Percentiles rank a stretch among this genome's conserved stretches.
phyloP scores from a whole-genome alignment of 2,113 vertebrate species.

The Chlamydotis undulata region DNA sequence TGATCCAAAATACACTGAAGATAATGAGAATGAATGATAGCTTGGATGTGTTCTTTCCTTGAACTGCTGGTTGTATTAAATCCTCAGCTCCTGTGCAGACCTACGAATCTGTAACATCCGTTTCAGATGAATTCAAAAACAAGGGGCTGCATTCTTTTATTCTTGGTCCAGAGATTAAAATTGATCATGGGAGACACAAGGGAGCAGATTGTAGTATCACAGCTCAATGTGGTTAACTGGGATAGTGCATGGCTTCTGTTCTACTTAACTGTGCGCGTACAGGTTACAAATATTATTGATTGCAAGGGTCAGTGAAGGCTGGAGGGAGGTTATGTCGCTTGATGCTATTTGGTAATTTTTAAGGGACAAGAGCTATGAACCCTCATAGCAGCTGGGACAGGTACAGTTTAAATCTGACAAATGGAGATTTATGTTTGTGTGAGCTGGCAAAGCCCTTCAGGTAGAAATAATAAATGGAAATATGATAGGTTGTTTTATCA shows the following conservation, averaged over 20 bases:
- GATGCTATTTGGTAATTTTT: conserved; percentile 68
- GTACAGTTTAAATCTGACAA: conserved; percentile 75
- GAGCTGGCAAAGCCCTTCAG: conserved; percentile 73
- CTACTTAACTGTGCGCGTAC: conserved; percentile 62
- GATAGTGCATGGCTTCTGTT: conserved; percentile 61
- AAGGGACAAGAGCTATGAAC: conserved; percentile 68
- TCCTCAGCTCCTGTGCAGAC: conserved; percentile 54
- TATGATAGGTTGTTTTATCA: conserved; percentile 74
- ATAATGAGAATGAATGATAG: conserved; percentile 58
- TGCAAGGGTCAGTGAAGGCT: conserved; percentile 60
- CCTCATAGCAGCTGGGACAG: conserved; percentile 54
- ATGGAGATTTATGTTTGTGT: conserved; percentile 76
- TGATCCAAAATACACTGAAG: neutral
- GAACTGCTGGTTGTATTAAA: conserved; percentile 67
- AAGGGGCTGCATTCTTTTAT: conserved; percentile 67
- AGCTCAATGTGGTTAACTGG: conserved; percentile 76
- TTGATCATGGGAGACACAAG: conserved; percentile 77
- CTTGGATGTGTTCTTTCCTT: conserved; percentile 65
- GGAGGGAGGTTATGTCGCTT: conserved; percentile 45
- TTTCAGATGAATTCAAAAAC: conserved; percentile 71
- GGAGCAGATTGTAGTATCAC: conserved; percentile 65
- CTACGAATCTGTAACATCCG: conserved; percentile 72
- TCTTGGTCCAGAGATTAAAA: conserved; percentile 78
- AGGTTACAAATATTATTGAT: conserved; percentile 77
- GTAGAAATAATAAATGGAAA: conserved; percentile 80